Percentiles rank a stretch among this genome's conserved stretches.
Conservation (phyloP, 1,140 invertebrate genomes). For the Sweltsa coloradensis region DNA sequence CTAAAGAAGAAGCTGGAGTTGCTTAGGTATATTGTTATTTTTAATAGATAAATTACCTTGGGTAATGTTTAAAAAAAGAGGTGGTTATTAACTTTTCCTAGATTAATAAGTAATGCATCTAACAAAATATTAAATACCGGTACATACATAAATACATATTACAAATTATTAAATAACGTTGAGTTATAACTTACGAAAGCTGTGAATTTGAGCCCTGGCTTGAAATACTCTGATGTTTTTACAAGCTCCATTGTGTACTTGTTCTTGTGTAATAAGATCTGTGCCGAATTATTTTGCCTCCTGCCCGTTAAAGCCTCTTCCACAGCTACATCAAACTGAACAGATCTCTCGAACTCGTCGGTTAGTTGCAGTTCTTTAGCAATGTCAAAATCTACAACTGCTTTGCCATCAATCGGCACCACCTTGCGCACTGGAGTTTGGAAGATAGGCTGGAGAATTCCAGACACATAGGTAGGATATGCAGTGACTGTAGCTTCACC, state of each 20-base stretch:
- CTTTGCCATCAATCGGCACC: slow-evolving; percentile 62
- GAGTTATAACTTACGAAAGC: slow-evolving; percentile 49
- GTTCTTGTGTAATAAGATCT: slow-evolving; percentile 63
- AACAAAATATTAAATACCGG: no score
- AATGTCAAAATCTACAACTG: slow-evolving; percentile 63
- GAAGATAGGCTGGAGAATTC: slow-evolving; percentile 65
- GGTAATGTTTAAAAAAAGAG: no score
- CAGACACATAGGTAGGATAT: slow-evolving; percentile 63
- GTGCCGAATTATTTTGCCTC: slow-evolving; percentile 63
- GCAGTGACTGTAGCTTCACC: slow-evolving; percentile 64
- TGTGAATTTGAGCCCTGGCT: slow-evolving; percentile 72
- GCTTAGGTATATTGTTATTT: no score
- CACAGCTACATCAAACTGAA: slow-evolving; percentile 64
- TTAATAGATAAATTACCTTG: no score
- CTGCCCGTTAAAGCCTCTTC: slow-evolving; percentile 69
- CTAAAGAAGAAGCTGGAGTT: no score
- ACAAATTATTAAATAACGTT: slow-evolving; percentile 3
- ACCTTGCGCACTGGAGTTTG: slow-evolving; percentile 64
- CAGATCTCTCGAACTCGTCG: slow-evolving; percentile 59
- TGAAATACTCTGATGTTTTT: slow-evolving; percentile 72
- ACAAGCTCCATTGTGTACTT: slow-evolving; percentile 74
- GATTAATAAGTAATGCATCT: no score
- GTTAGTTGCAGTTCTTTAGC: slow-evolving; percentile 49
- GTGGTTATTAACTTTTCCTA: no score
- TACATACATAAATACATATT: no score